A percentile compares a stretch with the other conserved stretches of the same genome.
phyloP scores from a whole-genome alignment of 1,140 invertebrate species.

The Drosophila cardini region DNA sequence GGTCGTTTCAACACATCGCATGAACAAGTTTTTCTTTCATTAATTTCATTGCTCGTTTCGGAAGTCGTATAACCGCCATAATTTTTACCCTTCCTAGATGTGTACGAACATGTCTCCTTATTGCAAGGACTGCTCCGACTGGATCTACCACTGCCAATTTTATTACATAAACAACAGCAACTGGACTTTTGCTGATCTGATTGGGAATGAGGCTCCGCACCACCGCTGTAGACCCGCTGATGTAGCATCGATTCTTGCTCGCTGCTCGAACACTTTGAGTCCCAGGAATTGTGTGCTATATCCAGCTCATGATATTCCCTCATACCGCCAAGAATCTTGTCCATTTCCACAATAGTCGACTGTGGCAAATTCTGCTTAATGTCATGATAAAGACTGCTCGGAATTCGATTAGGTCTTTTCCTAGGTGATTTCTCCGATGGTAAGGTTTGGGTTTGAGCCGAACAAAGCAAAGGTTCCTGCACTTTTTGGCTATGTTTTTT shows the following conservation, averaged over 20 bases:
- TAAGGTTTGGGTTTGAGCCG: conserved; percentile 4
- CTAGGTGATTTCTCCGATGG: background rate
- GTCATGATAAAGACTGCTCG: background rate
- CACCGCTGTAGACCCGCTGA: conserved; percentile 11
- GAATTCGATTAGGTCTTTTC: background rate
- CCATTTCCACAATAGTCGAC: background rate
- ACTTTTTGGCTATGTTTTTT: background rate
- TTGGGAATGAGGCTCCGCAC: background rate
- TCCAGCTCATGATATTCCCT: background rate
- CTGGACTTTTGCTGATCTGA: background rate
- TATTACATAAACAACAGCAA: background rate
- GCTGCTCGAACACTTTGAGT: background rate
- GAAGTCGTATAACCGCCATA: conserved; percentile 52
- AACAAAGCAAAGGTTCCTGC: background rate
- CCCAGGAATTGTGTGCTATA: background rate
- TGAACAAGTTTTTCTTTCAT: background rate
- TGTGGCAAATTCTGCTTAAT: background rate
- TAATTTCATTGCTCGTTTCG: conserved; percentile 24
- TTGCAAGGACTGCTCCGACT: background rate
- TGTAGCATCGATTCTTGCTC: background rate
- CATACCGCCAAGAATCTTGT: background rate
- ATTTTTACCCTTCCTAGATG: background rate
- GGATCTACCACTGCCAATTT: background rate
- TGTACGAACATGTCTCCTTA: background rate
- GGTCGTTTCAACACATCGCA: background rate